Percentiles rank a stretch among this genome's conserved stretches.
Evolutionary conservation across 2,113 vertebrate species (phyloP).

Genomic region (Guaruba guarouba): DNA sequence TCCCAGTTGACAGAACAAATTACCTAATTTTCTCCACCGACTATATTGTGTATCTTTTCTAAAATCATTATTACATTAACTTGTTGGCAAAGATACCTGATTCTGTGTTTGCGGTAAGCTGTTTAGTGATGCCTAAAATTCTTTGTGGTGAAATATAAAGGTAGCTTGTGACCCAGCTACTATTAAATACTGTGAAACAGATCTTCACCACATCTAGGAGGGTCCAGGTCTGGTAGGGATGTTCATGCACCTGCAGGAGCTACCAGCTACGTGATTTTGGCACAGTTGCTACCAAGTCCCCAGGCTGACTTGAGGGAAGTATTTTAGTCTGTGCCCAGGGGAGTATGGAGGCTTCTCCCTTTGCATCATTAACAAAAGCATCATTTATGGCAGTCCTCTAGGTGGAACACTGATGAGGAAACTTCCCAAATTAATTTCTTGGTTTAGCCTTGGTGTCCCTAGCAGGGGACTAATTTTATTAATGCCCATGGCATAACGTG

Average conservation of each 20-base stretch:
- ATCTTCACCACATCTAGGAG: not conserved
- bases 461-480: not conserved
- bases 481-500: not conserved
- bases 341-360: not conserved
- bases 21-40: slow-evolving; percentile 35
- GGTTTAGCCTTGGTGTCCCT: not conserved
- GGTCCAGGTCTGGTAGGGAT: not conserved
- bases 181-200: not conserved
- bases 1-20: slow-evolving; percentile 66
- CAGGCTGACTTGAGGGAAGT: not conserved
- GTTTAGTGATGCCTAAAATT: not conserved
- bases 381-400: not conserved
- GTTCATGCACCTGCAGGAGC: accelerated
- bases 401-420: not conserved
- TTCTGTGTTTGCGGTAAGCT: not conserved
- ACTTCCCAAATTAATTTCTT: not conserved
- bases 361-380: not conserved
- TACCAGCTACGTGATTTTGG: not conserved
- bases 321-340: not conserved
- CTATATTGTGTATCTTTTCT: slow-evolving; percentile 50
- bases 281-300: not conserved
- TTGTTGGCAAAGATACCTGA: slow-evolving; percentile 4
- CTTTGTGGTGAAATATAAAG: not conserved
- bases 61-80: slow-evolving; percentile 43
- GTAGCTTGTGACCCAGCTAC: not conserved